phyloP scores from a whole-genome alignment of 1,140 invertebrate genomes.

The Drosophila sturtevanti region DNA sequence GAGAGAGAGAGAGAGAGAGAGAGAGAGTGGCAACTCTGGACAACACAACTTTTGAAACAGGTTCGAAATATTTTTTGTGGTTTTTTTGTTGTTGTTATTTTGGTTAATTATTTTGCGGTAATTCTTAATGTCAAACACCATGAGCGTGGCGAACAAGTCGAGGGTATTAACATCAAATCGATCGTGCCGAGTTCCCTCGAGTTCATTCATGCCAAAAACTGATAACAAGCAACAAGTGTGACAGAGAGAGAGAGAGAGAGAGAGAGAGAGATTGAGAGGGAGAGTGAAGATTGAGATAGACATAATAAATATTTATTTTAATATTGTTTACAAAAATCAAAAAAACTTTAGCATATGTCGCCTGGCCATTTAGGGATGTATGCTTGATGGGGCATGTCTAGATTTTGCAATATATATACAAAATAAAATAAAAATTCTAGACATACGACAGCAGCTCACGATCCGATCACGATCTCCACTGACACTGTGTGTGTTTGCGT shows the following conservation, averaged over 20 bases:
- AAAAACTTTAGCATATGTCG: background rate
- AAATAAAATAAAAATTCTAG: background rate
- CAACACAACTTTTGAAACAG: conserved; percentile 39
- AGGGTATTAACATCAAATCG: conserved; percentile 74
- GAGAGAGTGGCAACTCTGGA: conserved; percentile 35
- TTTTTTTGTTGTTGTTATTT: conserved; percentile 27
- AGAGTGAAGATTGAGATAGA: background rate
- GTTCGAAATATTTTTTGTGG: conserved; percentile 30
- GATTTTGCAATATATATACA: too few species aligned
- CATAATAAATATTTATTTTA: background rate
- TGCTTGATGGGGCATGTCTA: background rate
- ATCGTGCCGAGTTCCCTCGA: conserved; percentile 43
- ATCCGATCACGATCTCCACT: conserved; percentile 6
- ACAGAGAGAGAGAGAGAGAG: background rate
- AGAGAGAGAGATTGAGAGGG: background rate
- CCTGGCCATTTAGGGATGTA: conserved; percentile 4
- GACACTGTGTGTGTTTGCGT: background rate
- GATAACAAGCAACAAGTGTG: conserved; percentile 51
- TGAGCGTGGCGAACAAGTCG: conserved; percentile 39
- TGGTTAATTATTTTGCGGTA: conserved; percentile 61
- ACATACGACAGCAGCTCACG: background rate
- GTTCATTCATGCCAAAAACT: conserved; percentile 73
- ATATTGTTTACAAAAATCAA: background rate
- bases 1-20: background rate
- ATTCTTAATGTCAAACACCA: conserved; percentile 67